Evolutionary conservation across 2,888 invertebrate genomes (phyloP).

Genomic region (Stenolophus ochropezus): DNA sequence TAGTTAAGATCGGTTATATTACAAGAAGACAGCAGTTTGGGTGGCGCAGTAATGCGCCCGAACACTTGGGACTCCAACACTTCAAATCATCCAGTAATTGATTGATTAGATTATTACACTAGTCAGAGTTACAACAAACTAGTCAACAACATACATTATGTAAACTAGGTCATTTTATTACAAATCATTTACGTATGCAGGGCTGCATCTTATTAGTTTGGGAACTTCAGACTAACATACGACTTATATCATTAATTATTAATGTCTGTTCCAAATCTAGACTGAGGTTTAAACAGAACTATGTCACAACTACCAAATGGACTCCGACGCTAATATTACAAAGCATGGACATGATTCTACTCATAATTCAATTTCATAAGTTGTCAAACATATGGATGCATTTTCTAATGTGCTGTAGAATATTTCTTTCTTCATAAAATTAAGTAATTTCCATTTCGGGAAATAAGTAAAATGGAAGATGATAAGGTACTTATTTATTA

Average conservation of each 20-base stretch:
- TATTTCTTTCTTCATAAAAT: too few species aligned
- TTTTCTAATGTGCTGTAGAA: too few species aligned
- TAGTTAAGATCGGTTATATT: too few species aligned
- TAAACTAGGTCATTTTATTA: background rate
- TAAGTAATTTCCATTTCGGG: too few species aligned
- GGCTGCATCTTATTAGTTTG: background rate
- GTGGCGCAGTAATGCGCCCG: slow-evolving; percentile 6
- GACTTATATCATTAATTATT: background rate
- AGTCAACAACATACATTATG: background rate
- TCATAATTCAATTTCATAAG: too few species aligned
- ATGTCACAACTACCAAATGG: background rate
- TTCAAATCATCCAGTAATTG: background rate
- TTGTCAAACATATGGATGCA: too few species aligned
- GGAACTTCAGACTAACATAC: background rate
- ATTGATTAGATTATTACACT: slow-evolving; percentile 29
- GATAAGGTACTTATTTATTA: background rate
- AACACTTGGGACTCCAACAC: slow-evolving; percentile 9
- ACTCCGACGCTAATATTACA: too few species aligned
- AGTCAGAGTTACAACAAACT: background rate
- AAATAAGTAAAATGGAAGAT: background rate
- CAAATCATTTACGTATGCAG: background rate
- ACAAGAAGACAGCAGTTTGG: too few species aligned
- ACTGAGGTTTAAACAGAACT: background rate
- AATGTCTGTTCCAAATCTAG: background rate
- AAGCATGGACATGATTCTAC: too few species aligned